Conservation (phyloP, 2,113 vertebrate species). For the Perognathus longimembris region DNA sequence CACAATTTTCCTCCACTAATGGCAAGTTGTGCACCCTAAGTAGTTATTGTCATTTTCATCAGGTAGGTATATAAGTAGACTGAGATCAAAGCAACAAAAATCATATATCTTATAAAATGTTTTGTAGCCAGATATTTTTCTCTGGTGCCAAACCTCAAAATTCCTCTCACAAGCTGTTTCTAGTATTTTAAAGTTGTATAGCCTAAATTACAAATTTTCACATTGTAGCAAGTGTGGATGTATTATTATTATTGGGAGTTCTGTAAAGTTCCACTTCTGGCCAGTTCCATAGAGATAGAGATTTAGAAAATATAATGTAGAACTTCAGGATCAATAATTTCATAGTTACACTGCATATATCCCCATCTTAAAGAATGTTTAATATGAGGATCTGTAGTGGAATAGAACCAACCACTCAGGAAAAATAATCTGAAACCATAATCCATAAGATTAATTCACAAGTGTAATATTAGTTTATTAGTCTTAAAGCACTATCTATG, state of each 20-base stretch:
- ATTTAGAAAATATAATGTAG: background rate
- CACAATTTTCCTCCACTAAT: background rate
- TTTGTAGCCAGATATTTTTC: background rate
- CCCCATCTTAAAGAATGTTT: background rate
- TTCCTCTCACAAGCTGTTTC: background rate
- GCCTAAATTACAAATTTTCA: background rate
- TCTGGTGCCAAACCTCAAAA: background rate
- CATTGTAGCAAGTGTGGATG: background rate
- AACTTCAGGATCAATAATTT: conserved; percentile 20
- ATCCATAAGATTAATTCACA: background rate
- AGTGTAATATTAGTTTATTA: conserved; percentile 16
- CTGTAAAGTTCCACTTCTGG: background rate
- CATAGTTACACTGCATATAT: background rate
- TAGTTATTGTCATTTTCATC: background rate
- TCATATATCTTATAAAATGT: background rate
- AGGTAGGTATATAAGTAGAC: background rate
- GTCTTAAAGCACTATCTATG: background rate
- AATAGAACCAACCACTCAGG: background rate
- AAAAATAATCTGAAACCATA: conserved; percentile 3
- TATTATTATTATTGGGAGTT: background rate
- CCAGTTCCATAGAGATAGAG: background rate
- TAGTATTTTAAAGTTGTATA: background rate
- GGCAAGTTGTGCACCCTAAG: background rate
- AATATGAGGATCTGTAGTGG: background rate
- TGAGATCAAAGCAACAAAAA: background rate